These are phyloP conservation scores for Lepidurus apus DNA, from an alignment of 1,140 invertebrate genomes.

Conservation along the genomic window DNA sequence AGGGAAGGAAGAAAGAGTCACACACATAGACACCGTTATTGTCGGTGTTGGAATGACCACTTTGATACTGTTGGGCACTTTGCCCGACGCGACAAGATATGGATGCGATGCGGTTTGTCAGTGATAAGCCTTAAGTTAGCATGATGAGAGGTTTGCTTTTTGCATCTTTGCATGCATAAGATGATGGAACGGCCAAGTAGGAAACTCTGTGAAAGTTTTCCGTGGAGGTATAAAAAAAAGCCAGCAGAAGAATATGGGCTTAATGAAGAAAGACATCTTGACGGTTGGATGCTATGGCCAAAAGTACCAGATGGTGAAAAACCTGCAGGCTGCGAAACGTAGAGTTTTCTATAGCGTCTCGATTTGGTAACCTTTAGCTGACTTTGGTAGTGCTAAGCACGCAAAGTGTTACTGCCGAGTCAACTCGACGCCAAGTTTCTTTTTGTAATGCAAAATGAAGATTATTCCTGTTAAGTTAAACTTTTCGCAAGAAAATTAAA, in stretches of 20 bases:
- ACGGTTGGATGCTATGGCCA: background rate
- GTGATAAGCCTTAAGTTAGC: too few species aligned
- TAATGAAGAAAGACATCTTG: constrained; percentile 19
- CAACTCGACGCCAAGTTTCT: too few species aligned
- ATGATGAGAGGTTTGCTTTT: background rate
- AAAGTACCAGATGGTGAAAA: background rate
- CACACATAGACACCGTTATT: background rate
- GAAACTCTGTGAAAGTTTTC: background rate
- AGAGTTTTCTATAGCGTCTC: background rate
- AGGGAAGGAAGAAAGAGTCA: background rate
- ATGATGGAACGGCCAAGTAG: background rate
- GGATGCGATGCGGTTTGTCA: too few species aligned
- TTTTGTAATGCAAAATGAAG: too few species aligned
- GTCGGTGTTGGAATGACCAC: background rate
- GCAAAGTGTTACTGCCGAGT: too few species aligned
- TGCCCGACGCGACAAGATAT: background rate
- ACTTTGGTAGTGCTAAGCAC: too few species aligned
- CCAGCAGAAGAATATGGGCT: background rate
- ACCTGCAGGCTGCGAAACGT: background rate
- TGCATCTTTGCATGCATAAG: background rate
- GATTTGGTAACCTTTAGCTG: too few species aligned
- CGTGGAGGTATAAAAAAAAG: background rate
- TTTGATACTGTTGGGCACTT: constrained; percentile 5
- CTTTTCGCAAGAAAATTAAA: background rate
- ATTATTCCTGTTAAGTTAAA: too few species aligned